Evolutionary conservation across 37 sponge, comb jelly and placozoan genomes (phyloP), one percentile per base, ranked within the genome.

Genomic region (Spongilla lacustris): DNA sequence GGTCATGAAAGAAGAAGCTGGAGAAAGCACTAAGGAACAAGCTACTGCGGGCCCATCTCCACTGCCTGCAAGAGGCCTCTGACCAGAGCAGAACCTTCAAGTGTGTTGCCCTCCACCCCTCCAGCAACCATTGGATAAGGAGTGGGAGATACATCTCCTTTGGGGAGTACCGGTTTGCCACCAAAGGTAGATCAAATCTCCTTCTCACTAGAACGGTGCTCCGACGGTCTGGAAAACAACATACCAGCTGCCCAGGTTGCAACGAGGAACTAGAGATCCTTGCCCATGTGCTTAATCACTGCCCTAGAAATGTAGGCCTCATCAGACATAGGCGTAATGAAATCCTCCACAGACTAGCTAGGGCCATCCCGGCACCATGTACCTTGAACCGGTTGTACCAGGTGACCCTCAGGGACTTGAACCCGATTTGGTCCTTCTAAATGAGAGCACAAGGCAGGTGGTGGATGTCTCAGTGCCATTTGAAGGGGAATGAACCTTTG

Each of bases 91-190:
- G 58, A 58, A 58, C 21, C 19, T 58, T 17, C 14, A 58, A 14
- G 21, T 58, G 58, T 58, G 58, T 58, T 10, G 58, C 41, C 19
- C 35, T 23, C 9, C 68, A 81, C 75, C 83, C 91, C 14, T 31
- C 73, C 72, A 69, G 78, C 21, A 86, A 75, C 79, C 71, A 68
- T 23, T 90, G 91, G 86, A 81, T 91, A 8, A 27, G 19, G 12
- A 35, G 32, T 13, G 86, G 91, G 2, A 19, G 35, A 34, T 82
- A 81, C 50, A 48, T 67, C 0, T 79, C 80, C 3, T 91, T 86
- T 50, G 36, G 38, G 0, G 76, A 68, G 24, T 82, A 86, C 79
- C 41, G 87, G 10, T 90, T 85, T 31, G 69, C 71, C 50, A 67
- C 49, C 26, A 90, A 73, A 41, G 58, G 58, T 17, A 71, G 86